These are phyloP conservation scores for Holacanthus passer DNA, from an alignment of 2,113 vertebrate species.

Conservation along the genomic window DNA sequence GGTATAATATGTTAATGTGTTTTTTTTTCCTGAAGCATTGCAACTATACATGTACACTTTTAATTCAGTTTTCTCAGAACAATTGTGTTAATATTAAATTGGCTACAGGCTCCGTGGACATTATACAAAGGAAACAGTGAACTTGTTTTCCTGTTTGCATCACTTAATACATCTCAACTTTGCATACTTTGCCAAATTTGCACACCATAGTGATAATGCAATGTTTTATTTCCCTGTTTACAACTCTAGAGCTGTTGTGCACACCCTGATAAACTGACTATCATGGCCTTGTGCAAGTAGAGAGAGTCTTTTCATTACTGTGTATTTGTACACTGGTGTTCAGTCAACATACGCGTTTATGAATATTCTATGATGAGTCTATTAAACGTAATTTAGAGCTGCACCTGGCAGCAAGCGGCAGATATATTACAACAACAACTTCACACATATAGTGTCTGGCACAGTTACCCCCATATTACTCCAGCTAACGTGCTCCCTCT, in stretches of 20 bases:
- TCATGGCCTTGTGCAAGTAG: neutral
- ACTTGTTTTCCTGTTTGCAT: neutral
- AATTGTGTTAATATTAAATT: conserved; percentile 16
- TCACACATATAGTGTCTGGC: neutral
- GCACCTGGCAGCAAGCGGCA: neutral
- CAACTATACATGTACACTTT: conserved; percentile 21
- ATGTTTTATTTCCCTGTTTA: conserved; percentile 3
- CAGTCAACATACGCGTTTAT: neutral
- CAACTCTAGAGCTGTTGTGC: neutral
- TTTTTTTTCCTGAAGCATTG: conserved; percentile 31
- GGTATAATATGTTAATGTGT: neutral
- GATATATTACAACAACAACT: conserved; percentile 2
- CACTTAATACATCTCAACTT: neutral
- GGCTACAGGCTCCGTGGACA: neutral
- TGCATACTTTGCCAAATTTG: neutral
- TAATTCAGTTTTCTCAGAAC: conserved; percentile 5
- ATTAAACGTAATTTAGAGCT: conserved; percentile 12
- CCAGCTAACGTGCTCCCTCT: neutral
- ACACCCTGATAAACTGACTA: neutral
- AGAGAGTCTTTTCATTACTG: neutral
- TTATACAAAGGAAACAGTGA: conserved; percentile 16
- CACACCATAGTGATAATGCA: neutral
- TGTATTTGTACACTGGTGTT: conserved; percentile 2
- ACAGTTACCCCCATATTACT: neutral
- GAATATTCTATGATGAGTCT: neutral